Conservation (phyloP, 2,113 vertebrate genomes). For the Microcebus jonahi region DNA sequence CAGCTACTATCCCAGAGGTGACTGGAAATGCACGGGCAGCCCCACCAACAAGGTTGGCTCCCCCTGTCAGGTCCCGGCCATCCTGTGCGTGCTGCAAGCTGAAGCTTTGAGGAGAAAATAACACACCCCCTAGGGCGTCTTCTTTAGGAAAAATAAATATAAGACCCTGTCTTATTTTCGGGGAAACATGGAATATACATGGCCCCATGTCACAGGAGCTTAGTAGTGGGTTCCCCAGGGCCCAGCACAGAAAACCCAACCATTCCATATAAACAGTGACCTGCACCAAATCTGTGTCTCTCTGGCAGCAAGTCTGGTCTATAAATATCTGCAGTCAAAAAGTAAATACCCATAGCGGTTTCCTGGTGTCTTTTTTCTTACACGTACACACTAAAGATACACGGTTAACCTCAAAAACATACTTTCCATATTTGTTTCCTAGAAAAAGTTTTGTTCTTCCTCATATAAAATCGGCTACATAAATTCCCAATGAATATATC, state of each 20-base stretch:
- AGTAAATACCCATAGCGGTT: background rate
- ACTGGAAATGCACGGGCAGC: too few species aligned
- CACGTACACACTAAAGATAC: background rate
- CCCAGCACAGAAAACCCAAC: background rate
- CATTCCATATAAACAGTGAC: slow-evolving; percentile 31
- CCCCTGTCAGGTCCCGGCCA: too few species aligned
- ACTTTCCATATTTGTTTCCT: background rate
- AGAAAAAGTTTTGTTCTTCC: background rate
- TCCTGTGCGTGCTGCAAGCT: too few species aligned
- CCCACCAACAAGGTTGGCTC: too few species aligned
- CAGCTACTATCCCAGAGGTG: too few species aligned
- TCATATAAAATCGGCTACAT: background rate
- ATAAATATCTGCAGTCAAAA: slow-evolving; percentile 66
- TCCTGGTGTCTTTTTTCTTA: background rate
- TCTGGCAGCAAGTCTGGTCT: slow-evolving; percentile 53
- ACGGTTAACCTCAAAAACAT: background rate
- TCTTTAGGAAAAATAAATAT: too few species aligned
- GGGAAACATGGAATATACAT: background rate
- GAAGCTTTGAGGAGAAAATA: too few species aligned
- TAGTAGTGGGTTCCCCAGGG: background rate
- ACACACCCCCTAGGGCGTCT: too few species aligned
- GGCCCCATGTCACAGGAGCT: background rate
- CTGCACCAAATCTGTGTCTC: slow-evolving; percentile 49
- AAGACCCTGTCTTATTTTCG: too few species aligned
- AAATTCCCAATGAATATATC: background rate